Conservation (phyloP, 2,797 vertebrate genomes). For the Clarias laeviceps region DNA sequence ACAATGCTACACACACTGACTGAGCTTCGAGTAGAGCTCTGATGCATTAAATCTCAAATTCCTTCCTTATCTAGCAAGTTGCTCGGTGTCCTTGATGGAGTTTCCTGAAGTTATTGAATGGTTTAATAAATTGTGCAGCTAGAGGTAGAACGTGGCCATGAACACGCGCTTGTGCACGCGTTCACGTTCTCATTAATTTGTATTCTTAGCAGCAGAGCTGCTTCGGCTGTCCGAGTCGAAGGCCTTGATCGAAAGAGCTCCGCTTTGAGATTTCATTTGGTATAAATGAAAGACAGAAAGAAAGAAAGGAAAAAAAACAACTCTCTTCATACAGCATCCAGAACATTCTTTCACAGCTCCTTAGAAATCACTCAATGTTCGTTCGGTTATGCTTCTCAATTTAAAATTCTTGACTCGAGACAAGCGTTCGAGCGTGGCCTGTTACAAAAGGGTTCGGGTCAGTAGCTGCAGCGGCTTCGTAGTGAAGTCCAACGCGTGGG, state of each 20-base stretch:
- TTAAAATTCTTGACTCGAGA: constrained; percentile 7
- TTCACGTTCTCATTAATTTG: neutral
- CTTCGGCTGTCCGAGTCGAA: neutral
- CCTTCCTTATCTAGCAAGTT: neutral
- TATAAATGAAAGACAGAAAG: neutral
- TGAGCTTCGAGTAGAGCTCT: neutral
- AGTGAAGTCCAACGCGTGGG: neutral
- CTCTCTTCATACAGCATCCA: constrained; percentile 17
- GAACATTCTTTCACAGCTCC: constrained; percentile 3
- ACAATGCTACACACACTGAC: neutral
- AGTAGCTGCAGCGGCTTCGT: neutral
- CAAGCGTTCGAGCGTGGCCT: neutral
- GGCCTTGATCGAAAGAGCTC: constrained; percentile 30
- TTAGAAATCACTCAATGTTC: neutral
- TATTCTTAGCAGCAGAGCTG: neutral
- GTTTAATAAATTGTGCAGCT: constrained; percentile 10
- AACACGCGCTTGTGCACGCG: neutral
- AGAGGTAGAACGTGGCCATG: neutral
- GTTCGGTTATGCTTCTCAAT: neutral
- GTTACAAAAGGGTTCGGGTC: neutral
- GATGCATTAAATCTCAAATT: neutral
- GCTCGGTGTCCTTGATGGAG: constrained; percentile 14
- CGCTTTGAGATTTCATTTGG: constrained; percentile 11
- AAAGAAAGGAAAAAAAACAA: neutral
- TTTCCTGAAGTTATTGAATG: constrained; percentile 8